These are phyloP conservation scores for Misgurnus mizolepis DNA, from an alignment of 2,113 vertebrate species.

Conservation along the genomic window DNA sequence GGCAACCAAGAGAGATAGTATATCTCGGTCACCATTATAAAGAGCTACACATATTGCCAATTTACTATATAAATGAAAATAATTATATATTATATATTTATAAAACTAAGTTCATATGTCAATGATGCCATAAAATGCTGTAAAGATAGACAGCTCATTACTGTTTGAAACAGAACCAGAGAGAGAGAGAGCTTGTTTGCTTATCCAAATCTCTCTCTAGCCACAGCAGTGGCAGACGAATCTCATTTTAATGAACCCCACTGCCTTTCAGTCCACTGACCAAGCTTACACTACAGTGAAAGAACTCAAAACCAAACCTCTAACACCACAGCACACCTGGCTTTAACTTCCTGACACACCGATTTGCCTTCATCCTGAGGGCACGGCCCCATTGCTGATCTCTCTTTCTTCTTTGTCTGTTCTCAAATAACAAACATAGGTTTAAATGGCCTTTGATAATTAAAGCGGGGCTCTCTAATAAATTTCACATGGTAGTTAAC, in stretches of 20 bases:
- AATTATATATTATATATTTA: no score
- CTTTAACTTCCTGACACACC: slow-evolving; percentile 21
- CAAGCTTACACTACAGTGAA: not conserved
- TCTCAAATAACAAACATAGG: slow-evolving; percentile 53
- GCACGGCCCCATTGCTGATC: slow-evolving; percentile 7
- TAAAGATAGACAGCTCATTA: not conserved
- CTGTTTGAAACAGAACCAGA: slow-evolving; percentile 3
- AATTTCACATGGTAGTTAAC: slow-evolving; percentile 54
- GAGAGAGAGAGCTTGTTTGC: slow-evolving; percentile 2
- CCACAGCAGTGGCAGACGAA: slow-evolving; percentile 9
- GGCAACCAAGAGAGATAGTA: no score
- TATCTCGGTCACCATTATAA: no score
- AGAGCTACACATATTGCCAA: no score
- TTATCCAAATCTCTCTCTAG: not conserved
- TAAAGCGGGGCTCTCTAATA: slow-evolving; percentile 49
- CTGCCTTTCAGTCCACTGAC: not conserved
- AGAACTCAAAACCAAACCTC: not conserved
- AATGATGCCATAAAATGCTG: not conserved
- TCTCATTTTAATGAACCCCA: slow-evolving; percentile 29
- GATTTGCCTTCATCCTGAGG: not conserved
- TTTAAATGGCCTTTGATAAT: slow-evolving; percentile 51
- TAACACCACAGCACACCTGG: slow-evolving; percentile 34
- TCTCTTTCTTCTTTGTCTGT: slow-evolving; percentile 33
- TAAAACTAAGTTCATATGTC: not conserved
- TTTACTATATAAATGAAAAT: no score